Conservation (phyloP, 2,797 vertebrate species). For the Falco biarmicus region DNA sequence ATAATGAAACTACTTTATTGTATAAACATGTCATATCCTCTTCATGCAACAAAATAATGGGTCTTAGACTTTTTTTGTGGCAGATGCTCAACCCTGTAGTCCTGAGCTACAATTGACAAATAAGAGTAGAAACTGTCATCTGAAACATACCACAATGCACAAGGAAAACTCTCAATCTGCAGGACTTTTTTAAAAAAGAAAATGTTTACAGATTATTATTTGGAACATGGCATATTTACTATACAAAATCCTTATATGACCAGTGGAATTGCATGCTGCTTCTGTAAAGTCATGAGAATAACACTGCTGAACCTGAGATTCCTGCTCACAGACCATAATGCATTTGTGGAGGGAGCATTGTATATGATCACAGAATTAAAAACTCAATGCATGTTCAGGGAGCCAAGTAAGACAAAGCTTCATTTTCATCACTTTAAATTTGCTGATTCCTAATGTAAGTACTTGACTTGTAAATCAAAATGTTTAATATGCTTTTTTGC, state of each 20-base stretch:
- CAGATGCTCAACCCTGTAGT: neutral
- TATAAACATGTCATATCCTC: neutral
- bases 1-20: neutral
- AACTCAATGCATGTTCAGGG: neutral
- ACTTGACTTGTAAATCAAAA: slow-evolving; percentile 24
- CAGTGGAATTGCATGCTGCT: neutral
- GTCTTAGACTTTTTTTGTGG: neutral
- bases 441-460: neutral
- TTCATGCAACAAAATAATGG: neutral
- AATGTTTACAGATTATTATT: neutral
- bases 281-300: neutral
- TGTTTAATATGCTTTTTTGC: neutral
- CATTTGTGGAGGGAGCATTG: neutral
- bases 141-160: neutral
- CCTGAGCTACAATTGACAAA: neutral
- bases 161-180: neutral
- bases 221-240: neutral
- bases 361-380: neutral
- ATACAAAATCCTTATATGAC: neutral
- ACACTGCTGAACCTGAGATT: neutral
- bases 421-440: neutral
- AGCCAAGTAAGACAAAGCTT: neutral
- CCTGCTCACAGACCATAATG: neutral
- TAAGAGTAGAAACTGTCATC: neutral
- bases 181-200: neutral